Base-by-base conservation (phyloP, 2,797 vertebrate genomes). In the Sebastes itinus region DNA sequence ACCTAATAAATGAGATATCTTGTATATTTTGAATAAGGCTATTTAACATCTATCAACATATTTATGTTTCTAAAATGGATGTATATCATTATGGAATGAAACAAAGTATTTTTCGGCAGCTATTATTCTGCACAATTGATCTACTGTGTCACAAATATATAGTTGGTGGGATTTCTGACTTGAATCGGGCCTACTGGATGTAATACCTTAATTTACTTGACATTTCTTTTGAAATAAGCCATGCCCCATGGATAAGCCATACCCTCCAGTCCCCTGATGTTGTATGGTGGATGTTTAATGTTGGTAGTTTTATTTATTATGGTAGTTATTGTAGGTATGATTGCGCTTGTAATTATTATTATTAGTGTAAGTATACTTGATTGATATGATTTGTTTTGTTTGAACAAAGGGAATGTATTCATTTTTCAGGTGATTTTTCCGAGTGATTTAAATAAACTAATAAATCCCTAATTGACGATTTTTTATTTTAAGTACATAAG, bases 171-270 rank as follows among this genome's bases (percentile, higher is more conserved):
- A 82, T 89, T 86, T 87, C 76, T 89, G 87, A 92, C 90, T 94
- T 91, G 86, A 92, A 90, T 93, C 82, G 81, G 93, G 90, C 92
- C 90, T 92, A 87, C 87, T 94, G 92, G 93, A 94, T 94, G 92
- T 94, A 93, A 88, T 78, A 89, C 87, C 89, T 90, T 93, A 68
- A 92, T 93, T 93, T 92, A 91, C 92, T 94, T 94, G 92, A 94
- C 81, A 87, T 94, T 94, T 94, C 67, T 91, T 90, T 94, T 88
- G 85, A 94, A 93, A 91, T 86, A 95, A 95, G 94, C 94, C 94
- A 95, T 95, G 92, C 91, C 92, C 92, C 92, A 88, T 91, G 88
- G 88, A 94, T 91, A 94, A 95, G 94, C 94, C 94, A 95, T 95
- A 95, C 88, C 89, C 93, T 94, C 84, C 83, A 83, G 69, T 68